Evolutionary conservation across 2,113 vertebrate species (phyloP).

Genomic region (Toxotes jaculatrix): DNA sequence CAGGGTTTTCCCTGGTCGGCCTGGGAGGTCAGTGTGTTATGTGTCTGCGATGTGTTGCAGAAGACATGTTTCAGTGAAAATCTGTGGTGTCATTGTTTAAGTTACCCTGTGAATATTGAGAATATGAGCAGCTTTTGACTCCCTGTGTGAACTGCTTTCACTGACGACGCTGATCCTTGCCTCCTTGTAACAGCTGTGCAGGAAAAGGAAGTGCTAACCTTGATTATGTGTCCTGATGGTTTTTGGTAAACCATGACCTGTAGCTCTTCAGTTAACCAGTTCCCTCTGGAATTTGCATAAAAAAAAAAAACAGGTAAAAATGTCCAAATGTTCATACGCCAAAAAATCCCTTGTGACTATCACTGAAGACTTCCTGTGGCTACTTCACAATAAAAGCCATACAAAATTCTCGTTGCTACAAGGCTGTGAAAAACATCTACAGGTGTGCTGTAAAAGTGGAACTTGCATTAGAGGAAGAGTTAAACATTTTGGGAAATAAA

Average conservation of each 20-base stretch:
- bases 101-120: not conserved
- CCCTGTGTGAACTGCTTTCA: not conserved
- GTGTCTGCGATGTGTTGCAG: not conserved
- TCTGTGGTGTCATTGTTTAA: not conserved
- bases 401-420: not conserved
- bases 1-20: not conserved
- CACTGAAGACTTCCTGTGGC: constrained; percentile 20
- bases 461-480: not conserved
- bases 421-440: constrained; percentile 1
- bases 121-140: not conserved
- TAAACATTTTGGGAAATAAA: not conserved
- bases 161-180: not conserved
- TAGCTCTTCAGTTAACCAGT: not conserved
- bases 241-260: constrained; percentile 11
- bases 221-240: not conserved
- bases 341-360: not conserved
- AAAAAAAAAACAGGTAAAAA: not conserved
- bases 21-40: not conserved
- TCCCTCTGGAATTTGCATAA: not conserved
- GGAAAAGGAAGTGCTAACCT: constrained; percentile 14
- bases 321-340: not conserved
- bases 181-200: not conserved
- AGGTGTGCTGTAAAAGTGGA: not conserved
- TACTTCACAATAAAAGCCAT: constrained; percentile 37
- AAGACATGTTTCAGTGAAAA: not conserved